Evolutionary conservation across 2,797 vertebrate species (phyloP), one percentile per base, ranked within the genome.

Genomic region (Danio choprae): DNA sequence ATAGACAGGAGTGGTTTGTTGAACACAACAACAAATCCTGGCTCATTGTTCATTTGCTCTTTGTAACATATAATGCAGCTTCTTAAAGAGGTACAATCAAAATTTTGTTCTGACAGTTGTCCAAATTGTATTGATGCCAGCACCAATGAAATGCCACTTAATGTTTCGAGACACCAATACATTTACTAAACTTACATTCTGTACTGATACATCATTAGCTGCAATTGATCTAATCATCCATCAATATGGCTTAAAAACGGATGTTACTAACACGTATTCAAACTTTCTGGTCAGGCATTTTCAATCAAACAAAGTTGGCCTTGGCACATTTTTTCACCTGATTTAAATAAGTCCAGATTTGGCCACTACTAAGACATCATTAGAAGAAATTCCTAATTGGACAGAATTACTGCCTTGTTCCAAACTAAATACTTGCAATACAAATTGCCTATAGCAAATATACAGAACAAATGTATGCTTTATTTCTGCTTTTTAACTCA

Each of bases 1-100:
- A 53, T 13, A 73, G 76, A 67, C 51, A 77, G 64, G 76, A 79
- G 60, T 48, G 44, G 53, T 48, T 77, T 63, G 18, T 79, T 3
- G 43, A 53, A 51, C 46, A 79, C 5, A 8, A 44, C 64, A 53
- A 69, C 13, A 43, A 20, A 22, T 40, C 74, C 20, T 41, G 53
- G n/a, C 55, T 63, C 46, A 22, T 77, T 15, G 18, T 58, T 73
- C 59, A 16, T 44, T 65, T 51, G 51, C 16, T 58, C 16, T 59
- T 63, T 65, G 8, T 59, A 48, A 59, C 69, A 68, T 60, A 68
- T n/a, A 20, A 59, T 20, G 12, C 50, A 18, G 50, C 6, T 43
- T 76, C 18, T 53, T 18, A 55, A 76, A 65, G 4, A 43, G 20
- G 44, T 55, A 55, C 41, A 53, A 56, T 56, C 15, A 56, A 9